Evolutionary conservation across 2,113 vertebrate genomes (phyloP).

Genomic region (Probosciger aterrimus): DNA sequence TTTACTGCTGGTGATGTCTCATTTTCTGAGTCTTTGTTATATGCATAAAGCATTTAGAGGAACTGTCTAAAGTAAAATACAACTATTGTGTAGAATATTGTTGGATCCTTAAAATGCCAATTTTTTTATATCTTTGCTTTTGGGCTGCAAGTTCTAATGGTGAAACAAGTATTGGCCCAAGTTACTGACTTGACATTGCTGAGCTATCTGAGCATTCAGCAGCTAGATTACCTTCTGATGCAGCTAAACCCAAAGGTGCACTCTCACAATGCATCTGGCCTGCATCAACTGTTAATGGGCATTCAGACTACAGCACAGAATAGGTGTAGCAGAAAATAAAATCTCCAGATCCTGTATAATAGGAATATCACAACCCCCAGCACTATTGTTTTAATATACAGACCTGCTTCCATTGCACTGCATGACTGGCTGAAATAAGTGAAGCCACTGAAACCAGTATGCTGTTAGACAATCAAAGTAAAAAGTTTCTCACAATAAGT

Average conservation of each 20-base stretch:
- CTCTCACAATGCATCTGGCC: background rate
- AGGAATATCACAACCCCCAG: background rate
- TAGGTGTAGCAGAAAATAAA: background rate
- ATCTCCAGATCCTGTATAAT: background rate
- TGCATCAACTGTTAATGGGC: background rate
- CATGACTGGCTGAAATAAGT: background rate
- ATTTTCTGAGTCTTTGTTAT: background rate
- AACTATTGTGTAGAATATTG: background rate
- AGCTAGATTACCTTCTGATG: fast-evolving
- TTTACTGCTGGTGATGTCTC: background rate
- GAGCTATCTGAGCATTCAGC: background rate
- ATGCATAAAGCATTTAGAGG: background rate
- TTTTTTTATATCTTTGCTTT: background rate
- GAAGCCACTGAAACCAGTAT: background rate
- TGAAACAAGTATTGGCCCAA: background rate
- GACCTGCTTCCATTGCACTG: background rate
- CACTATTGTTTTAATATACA: background rate
- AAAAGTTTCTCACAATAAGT: background rate
- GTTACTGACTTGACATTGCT: background rate
- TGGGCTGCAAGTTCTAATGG: background rate
- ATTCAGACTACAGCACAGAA: background rate
- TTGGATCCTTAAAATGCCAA: background rate
- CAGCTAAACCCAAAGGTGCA: background rate
- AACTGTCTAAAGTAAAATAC: background rate
- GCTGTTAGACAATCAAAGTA: background rate